These are phyloP conservation scores for Mythimna loreyi DNA, from an alignment of 2,888 invertebrate species.

Conservation along the genomic window DNA sequence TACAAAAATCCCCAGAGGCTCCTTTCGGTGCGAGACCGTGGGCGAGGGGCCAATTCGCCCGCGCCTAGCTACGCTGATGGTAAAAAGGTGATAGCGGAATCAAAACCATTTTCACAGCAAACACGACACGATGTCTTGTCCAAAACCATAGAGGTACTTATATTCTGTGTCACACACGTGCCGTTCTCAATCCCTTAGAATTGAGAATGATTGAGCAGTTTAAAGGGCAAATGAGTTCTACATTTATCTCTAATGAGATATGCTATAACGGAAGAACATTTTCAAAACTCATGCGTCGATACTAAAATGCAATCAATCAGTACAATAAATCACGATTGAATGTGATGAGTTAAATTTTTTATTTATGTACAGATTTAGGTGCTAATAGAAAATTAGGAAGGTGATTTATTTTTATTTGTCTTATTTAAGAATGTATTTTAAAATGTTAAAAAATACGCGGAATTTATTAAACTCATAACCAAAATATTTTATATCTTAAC, in stretches of 20 bases:
- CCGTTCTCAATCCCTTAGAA: constrained; percentile 36
- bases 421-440: neutral
- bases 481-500: too few relatives aligned
- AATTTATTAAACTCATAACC: too few relatives aligned
- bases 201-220: constrained; percentile 59
- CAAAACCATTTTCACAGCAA: too few relatives aligned
- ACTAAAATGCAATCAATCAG: constrained; percentile 21
- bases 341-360: constrained; percentile 4
- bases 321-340: constrained; percentile 22
- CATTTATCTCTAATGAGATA: constrained; percentile 57
- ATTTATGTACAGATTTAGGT: constrained; percentile 1
- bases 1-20: too few relatives aligned
- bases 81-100: too few relatives aligned
- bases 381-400: neutral
- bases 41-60: too few relatives aligned
- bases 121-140: neutral
- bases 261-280: constrained; percentile 36
- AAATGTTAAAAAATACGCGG: neutral
- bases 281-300: constrained; percentile 19
- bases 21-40: too few relatives aligned
- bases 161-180: constrained; percentile 40
- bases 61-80: too few relatives aligned
- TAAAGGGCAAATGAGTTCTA: constrained; percentile 61
- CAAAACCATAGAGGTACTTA: too few relatives aligned
- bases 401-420: neutral